These are phyloP conservation scores for Catharus bicknelli DNA, from an alignment of 2,113 vertebrate species.

Conservation along the genomic window DNA sequence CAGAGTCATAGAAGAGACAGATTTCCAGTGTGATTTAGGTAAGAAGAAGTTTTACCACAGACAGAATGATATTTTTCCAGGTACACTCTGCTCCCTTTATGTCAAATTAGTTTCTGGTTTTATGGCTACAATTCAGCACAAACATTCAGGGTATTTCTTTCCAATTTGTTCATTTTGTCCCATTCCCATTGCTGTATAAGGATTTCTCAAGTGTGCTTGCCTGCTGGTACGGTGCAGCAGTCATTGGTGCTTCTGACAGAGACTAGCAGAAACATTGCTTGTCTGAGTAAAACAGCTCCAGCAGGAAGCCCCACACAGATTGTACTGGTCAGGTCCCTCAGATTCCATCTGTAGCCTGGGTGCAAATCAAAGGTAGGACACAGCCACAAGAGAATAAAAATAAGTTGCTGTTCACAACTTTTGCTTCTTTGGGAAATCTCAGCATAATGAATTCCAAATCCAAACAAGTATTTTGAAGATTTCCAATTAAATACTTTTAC, in stretches of 20 bases:
- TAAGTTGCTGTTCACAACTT: neutral
- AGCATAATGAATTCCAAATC: neutral
- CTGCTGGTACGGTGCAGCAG: neutral
- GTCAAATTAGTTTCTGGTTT: neutral
- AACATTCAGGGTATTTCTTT: neutral
- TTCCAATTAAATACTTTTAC: neutral
- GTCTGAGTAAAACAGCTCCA: accelerated
- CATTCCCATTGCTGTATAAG: neutral
- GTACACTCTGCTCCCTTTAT: constrained; percentile 4
- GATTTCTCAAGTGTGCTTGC: neutral
- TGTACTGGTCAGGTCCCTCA: neutral
- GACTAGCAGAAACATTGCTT: neutral
- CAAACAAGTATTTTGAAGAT: neutral
- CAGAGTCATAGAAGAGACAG: neutral
- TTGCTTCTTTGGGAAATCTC: neutral
- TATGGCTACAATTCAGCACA: neutral
- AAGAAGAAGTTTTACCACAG: neutral
- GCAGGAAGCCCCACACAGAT: neutral
- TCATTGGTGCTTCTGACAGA: neutral
- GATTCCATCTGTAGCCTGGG: neutral
- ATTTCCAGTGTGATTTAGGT: constrained; percentile 15
- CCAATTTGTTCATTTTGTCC: neutral
- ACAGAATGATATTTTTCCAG: neutral
- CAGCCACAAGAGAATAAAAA: neutral
- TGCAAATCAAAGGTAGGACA: neutral